phyloP scores from a whole-genome alignment of 2,113 vertebrate genomes.

The Herpetotheres cachinnans region DNA sequence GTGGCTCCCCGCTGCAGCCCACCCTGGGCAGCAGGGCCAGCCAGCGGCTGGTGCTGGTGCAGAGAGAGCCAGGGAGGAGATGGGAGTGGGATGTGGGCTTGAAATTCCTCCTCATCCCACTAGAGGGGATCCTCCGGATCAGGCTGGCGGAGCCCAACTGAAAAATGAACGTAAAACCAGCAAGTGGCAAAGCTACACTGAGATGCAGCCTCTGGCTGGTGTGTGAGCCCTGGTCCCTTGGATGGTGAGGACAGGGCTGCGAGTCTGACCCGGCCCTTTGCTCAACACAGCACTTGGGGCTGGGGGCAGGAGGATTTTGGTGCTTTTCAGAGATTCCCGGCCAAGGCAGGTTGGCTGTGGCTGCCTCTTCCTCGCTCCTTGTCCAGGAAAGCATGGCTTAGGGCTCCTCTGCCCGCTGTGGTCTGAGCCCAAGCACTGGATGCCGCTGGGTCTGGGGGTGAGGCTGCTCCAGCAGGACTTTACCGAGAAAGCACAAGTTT shows the following conservation, averaged over 20 bases:
- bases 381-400: background rate
- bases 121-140: slow-evolving; percentile 59
- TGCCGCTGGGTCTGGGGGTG: background rate
- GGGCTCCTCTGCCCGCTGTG: background rate
- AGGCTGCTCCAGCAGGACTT: background rate
- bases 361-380: background rate
- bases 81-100: background rate
- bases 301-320: background rate
- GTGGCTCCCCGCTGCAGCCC: background rate
- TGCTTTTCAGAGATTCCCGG: background rate
- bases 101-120: slow-evolving; percentile 60
- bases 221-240: background rate
- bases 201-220: background rate
- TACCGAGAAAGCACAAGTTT: background rate
- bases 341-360: background rate
- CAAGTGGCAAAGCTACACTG: fast-evolving
- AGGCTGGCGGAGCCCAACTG: background rate
- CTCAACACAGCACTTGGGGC: fast-evolving
- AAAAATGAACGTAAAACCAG: background rate
- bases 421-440: background rate
- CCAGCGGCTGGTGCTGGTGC: background rate
- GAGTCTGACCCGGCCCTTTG: fast-evolving
- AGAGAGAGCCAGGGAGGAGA: background rate
- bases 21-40: background rate
- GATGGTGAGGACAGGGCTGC: background rate